phyloP scores from a whole-genome alignment of 2,797 vertebrate species.

The Macropus fuliginosus region DNA sequence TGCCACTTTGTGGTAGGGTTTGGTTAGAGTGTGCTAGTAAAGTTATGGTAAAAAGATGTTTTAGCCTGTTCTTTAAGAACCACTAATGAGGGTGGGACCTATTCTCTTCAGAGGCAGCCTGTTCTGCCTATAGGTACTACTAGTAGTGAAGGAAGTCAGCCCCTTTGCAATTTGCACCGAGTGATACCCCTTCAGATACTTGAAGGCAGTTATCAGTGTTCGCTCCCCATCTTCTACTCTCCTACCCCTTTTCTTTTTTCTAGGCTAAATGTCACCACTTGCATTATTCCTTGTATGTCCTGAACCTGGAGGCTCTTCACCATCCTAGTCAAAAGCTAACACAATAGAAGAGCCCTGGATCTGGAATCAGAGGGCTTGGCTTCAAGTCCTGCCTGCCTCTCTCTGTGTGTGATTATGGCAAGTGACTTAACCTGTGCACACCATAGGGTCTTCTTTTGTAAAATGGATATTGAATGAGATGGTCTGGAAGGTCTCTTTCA shows the following conservation, averaged over 20 bases:
- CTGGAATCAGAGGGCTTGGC: background rate
- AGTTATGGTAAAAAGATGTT: background rate
- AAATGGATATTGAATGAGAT: background rate
- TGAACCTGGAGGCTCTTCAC: background rate
- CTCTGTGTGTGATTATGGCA: background rate
- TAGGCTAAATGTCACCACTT: background rate
- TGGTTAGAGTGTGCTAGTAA: background rate
- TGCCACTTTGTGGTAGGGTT: background rate
- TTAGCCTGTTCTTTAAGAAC: background rate
- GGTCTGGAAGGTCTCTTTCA: background rate
- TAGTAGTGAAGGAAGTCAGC: background rate
- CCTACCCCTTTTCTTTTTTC: background rate
- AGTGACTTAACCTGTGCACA: background rate
- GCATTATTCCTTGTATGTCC: background rate
- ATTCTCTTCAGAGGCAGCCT: background rate
- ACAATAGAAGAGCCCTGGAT: background rate
- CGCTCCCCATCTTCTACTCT: background rate
- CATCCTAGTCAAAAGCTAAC: background rate
- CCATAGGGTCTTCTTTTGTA: background rate
- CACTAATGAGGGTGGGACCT: background rate
- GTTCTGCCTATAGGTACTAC: background rate
- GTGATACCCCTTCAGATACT: background rate
- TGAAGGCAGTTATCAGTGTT: background rate
- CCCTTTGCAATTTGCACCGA: background rate
- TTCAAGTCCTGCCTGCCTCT: background rate